These are phyloP conservation scores for Heliocidaris erythrogramma DNA, from an alignment of 35 echinoderm and acorn worm species.

Conservation along the genomic window DNA sequence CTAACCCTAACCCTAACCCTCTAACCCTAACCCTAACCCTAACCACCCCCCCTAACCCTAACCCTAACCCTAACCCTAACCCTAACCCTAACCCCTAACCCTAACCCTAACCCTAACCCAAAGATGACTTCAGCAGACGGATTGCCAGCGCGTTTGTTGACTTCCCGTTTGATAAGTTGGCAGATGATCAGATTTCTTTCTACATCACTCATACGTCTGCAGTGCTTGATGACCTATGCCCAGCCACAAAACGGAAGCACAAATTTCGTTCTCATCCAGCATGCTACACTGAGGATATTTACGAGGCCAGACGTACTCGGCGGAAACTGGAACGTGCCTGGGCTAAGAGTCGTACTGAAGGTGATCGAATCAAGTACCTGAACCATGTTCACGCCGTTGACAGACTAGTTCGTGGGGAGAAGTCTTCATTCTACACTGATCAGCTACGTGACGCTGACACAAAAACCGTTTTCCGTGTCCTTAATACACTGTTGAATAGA, in stretches of 20 bases:
- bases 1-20: too few relatives aligned
- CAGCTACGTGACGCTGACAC: background rate
- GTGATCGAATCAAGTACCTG: background rate
- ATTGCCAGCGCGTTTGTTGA: too few relatives aligned
- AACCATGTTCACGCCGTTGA: background rate
- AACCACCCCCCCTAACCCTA: background rate
- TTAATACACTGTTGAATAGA: slow-evolving; percentile 14
- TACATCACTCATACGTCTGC: too few relatives aligned
- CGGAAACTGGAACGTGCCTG: background rate
- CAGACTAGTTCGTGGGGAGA: background rate
- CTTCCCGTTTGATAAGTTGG: too few relatives aligned
- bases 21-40: background rate
- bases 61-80: background rate
- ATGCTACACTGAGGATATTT: background rate
- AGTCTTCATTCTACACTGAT: background rate
- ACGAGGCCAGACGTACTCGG: background rate
- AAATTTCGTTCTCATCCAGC: slow-evolving; percentile 15
- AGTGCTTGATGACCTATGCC: too few relatives aligned
- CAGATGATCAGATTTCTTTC: too few relatives aligned
- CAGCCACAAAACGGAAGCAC: too few relatives aligned
- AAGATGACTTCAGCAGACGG: background rate
- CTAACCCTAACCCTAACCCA: background rate
- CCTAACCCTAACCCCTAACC: background rate
- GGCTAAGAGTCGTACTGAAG: background rate
- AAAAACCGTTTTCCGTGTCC: background rate